Evolutionary conservation across 1,140 invertebrate genomes (phyloP), one percentile per base, ranked within the genome.

Genomic region (Ruditapes philippinarum): DNA sequence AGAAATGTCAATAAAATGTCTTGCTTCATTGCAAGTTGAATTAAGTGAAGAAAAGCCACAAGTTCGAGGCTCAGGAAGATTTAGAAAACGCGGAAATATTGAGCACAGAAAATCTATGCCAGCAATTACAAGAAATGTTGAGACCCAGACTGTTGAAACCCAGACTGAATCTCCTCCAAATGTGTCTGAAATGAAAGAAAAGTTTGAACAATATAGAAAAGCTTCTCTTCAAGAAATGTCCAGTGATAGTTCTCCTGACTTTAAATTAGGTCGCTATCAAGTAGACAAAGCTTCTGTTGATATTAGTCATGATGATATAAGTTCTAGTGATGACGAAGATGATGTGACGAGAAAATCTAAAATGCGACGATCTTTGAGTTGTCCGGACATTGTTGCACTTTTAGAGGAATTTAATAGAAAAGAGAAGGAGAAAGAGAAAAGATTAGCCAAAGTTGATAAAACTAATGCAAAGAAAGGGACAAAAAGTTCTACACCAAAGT

Each of bases 241-340:
- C 0, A 92, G 92, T 90, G 92, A 93, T 33, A 93, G 89, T 73
- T 92, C 91, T 17, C 65, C 85, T 17, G 92, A 93, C 38, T 68
- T 81, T 9, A 91, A 70, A 84, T 40, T n/a, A 1, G 38, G 14
- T 42, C 36, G 86, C 33, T 79, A 76, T 28, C 80, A 68, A 25
- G 51, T 65, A 33, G 74, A 85, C 25, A 87, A 89, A 73, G 87
- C 91, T n/a, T 84, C 89, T 11, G 86, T 76, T 62, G 91, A 92
- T 93, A 28, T 91, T 91, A 14, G 89, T 88, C 80, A 92, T 92
- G 88, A 83, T 65, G 94, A 93, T 40, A 83, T 92, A 36, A 93
- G 90, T 68, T 92, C 94, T 12, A 93, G 93, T 89, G 93, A 93
- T 36, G 89, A 91, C 19, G 91, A 94, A 36, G 89, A 91, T 51